A percentile compares a stretch with the other conserved stretches of the same genome.
phyloP scores from a whole-genome alignment of 2,113 vertebrate genomes.

The Trematocara zebra region DNA sequence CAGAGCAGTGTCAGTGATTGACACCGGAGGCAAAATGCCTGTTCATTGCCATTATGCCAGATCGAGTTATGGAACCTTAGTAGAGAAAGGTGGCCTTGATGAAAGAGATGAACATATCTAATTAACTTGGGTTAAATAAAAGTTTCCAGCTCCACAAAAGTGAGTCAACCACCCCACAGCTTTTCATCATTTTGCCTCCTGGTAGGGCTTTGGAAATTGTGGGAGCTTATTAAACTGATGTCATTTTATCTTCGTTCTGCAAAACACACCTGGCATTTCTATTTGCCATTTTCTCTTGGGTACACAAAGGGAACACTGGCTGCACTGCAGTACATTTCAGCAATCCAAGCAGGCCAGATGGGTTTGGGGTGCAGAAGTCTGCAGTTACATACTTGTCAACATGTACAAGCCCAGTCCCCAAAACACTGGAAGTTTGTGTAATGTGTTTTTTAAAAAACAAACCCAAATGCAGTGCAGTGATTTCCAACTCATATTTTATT shows the following conservation, averaged over 20 bases:
- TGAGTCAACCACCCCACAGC: slow-evolving; percentile 16
- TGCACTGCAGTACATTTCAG: slow-evolving; percentile 3
- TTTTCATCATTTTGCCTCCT: slow-evolving; percentile 45
- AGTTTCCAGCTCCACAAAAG: slow-evolving; percentile 36
- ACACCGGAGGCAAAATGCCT: slow-evolving; percentile 58
- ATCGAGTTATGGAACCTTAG: slow-evolving; percentile 42
- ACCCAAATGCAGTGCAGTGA: background rate
- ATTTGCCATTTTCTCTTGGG: slow-evolving; percentile 26
- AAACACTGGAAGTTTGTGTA: background rate
- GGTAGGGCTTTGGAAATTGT: slow-evolving; percentile 20
- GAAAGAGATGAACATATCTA: slow-evolving; percentile 55
- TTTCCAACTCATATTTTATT: background rate
- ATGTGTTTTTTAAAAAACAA: background rate
- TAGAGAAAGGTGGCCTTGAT: slow-evolving; percentile 36
- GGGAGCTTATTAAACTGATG: slow-evolving; percentile 48
- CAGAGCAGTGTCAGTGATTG: slow-evolving; percentile 54
- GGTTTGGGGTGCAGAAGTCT: background rate
- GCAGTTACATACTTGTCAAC: background rate
- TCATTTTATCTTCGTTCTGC: slow-evolving; percentile 17
- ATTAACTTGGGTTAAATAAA: slow-evolving; percentile 65
- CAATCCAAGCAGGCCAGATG: background rate
- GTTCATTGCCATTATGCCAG: slow-evolving; percentile 40
- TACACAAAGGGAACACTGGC: background rate
- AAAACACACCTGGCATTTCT: slow-evolving; percentile 55
- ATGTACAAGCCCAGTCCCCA: background rate